phyloP scores from a whole-genome alignment of 1,140 invertebrate genomes.

The Zaprionus inermis region DNA sequence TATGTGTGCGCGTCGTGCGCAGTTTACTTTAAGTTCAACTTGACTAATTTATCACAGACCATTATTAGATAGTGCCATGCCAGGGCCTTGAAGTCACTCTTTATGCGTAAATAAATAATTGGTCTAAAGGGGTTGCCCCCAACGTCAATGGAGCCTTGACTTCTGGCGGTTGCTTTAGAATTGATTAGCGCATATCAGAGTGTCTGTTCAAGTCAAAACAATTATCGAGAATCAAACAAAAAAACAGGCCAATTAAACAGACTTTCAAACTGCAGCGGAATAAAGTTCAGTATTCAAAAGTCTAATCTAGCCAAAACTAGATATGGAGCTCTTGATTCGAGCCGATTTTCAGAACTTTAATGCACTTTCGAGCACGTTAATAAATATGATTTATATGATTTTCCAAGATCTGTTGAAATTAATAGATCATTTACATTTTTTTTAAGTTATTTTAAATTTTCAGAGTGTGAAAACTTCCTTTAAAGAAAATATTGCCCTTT shows the following conservation, averaged over 20 bases:
- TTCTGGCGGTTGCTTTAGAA: constrained; percentile 34
- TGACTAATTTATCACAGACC: constrained; percentile 73
- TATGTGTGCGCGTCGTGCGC: constrained; percentile 19
- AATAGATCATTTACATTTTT: no score
- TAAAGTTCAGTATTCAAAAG: no score
- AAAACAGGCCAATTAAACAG: not conserved
- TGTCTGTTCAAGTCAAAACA: not conserved
- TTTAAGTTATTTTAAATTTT: no score
- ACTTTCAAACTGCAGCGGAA: not conserved
- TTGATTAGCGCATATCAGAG: constrained; percentile 26
- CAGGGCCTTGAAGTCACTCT: constrained; percentile 60
- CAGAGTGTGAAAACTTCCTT: no score
- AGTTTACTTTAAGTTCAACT: constrained; percentile 72
- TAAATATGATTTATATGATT: no score
- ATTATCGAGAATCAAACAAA: not conserved
- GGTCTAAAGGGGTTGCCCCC: constrained; percentile 49
- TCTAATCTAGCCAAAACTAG: no score
- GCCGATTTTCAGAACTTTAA: no score
- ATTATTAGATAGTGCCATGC: constrained; percentile 70
- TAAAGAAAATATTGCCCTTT: no score
- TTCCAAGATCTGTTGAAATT: no score
- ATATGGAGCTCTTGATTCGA: no score
- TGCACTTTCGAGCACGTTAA: no score
- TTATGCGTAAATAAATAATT: constrained; percentile 66
- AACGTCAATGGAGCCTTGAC: constrained; percentile 34